Evolutionary conservation across 2,888 invertebrate genomes (phyloP).

Genomic region (Apodemia hepburni): DNA sequence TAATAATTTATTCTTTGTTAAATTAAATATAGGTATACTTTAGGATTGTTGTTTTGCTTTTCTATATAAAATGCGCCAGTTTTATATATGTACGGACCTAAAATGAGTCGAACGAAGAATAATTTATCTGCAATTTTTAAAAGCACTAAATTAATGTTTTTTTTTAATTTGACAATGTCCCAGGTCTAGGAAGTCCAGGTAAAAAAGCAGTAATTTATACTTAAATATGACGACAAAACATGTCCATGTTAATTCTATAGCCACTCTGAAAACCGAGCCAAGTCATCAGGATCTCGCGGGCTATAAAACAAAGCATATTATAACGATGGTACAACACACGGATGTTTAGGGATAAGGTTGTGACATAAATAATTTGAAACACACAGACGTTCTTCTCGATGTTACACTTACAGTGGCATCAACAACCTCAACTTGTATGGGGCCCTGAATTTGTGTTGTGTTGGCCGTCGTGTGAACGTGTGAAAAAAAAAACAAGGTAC

Average conservation of each 20-base stretch:
- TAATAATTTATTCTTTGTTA: no score
- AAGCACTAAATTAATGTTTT: no score
- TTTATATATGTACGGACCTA: no score
- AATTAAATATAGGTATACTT: no score
- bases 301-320: constrained; percentile 18
- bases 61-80: no score
- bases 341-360: constrained; percentile 39
- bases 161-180: no score
- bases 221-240: background rate
- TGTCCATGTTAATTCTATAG: constrained; percentile 12
- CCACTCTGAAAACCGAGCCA: background rate
- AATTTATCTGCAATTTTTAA: no score
- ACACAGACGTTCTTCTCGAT: constrained; percentile 64
- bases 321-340: constrained; percentile 27
- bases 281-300: constrained; percentile 2
- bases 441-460: constrained; percentile 67
- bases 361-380: constrained; percentile 59
- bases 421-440: constrained; percentile 75
- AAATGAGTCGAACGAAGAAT: no score
- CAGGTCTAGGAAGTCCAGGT: no score
- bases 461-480: constrained; percentile 65
- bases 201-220: background rate
- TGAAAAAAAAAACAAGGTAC: constrained; percentile 69
- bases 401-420: constrained; percentile 80
- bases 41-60: no score